Base-by-base conservation (phyloP, 2,797 vertebrate species). In the Bucorvus abyssinicus region DNA sequence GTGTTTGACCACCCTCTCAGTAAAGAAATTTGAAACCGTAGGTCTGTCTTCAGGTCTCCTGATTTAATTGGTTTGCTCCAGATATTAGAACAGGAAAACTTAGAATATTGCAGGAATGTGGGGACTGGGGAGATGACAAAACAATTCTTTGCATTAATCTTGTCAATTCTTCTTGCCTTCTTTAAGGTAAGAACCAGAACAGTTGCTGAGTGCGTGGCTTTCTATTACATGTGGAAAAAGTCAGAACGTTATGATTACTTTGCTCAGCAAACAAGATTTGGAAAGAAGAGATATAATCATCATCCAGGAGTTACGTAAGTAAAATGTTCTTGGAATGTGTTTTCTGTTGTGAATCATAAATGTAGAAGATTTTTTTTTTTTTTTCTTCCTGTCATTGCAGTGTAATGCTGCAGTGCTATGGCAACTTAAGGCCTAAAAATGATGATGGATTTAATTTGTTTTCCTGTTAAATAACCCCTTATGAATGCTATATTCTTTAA, bases 151-250 rank as follows among this genome's bases (percentile, higher is more conserved):
- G 18, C 29, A 38, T 73, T 79, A 30, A 76, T 83, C 34, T 52
- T 87, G 32, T 70, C 44, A 75, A 2, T 90, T 76, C 17, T 81
- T 92, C 20, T 55, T 84, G 44, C 45, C 27, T 44, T 3, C 22
- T n/a, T 65, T 80, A 91, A 99, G 99, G 99, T 99, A 93, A 98
- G 98, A 94, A 99, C 98, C 80, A 98, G 99, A 97, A 99, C 99
- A 9, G 99, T 99, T 85, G 98, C 99, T 47, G 99, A 99, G 97
- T 99, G 99, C 97, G 99, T 99, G 64, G 99, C 99, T 9, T 99
- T 99, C 97, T 99, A 99, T 97, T 99, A 99, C 96, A 99, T 99
- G 98, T 99, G 99, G 99, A 99, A 99, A 53, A 99, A 99, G 97
- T 99, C 99, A 0, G 99, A 99, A 97, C 99, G 99, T 49, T 99